Evolutionary conservation across 1,140 invertebrate genomes (phyloP).

Genomic region (Hetaerina americana): DNA sequence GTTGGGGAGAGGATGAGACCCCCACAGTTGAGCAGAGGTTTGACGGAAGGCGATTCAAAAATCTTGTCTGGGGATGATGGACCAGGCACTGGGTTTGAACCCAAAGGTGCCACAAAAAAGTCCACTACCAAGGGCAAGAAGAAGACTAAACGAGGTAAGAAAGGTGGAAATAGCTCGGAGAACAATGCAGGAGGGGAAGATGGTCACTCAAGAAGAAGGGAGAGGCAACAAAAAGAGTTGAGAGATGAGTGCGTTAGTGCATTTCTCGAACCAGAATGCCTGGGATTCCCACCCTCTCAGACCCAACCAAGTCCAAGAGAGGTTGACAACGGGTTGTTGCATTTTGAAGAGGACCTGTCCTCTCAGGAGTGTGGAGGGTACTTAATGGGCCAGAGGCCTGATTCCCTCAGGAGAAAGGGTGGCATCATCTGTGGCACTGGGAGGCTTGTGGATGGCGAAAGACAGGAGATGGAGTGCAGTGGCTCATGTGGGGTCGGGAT

Average conservation of each 20-base stretch:
- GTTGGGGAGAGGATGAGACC: not conserved
- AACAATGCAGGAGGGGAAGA: not conserved
- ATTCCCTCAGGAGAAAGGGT: not conserved
- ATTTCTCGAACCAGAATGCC: not conserved
- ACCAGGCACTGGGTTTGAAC: not conserved
- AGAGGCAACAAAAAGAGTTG: not conserved
- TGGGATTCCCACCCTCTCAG: too few relatives aligned
- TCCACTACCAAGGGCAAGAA: not conserved
- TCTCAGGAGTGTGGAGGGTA: too few relatives aligned
- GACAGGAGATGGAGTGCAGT: not conserved
- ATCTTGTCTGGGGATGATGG: not conserved
- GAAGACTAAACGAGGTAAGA: not conserved
- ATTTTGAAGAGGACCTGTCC: too few relatives aligned
- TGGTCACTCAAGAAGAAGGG: not conserved
- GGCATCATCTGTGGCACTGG: not conserved
- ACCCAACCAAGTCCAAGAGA: too few relatives aligned
- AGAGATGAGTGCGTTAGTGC: not conserved
- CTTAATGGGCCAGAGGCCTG: not conserved
- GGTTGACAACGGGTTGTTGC: too few relatives aligned
- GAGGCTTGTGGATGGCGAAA: not conserved
- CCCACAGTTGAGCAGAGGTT: not conserved
- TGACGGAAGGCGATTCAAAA: not conserved
- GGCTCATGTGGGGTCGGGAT: not conserved
- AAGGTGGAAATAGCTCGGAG: too few relatives aligned
- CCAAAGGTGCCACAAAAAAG: not conserved